phyloP scores from a whole-genome alignment of 1,140 invertebrate species.

The Venustaconcha ellipsiformis region DNA sequence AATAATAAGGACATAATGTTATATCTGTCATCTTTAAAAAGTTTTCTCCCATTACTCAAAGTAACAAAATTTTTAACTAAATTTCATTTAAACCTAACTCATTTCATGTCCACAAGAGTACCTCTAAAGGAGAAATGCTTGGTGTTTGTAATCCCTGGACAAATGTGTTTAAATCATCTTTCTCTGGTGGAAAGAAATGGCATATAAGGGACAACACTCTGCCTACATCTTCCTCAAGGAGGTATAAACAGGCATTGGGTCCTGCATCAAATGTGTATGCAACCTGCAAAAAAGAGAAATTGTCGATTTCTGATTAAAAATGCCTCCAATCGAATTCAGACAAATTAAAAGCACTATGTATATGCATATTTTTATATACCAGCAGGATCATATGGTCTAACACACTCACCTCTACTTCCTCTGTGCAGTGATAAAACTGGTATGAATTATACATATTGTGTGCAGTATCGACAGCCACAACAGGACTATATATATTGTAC shows the following conservation, averaged over 20 bases:
- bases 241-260: constrained; percentile 93
- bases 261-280: constrained; percentile 99
- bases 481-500: no score
- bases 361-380: no score
- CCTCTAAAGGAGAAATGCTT: constrained; percentile 6
- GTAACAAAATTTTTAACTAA: not conserved
- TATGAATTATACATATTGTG: no score
- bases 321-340: not conserved
- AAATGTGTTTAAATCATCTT: constrained; percentile 7
- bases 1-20: not conserved
- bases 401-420: no score
- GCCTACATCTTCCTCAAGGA: constrained; percentile 82
- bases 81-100: not conserved
- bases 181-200: constrained; percentile 78
- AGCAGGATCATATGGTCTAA: no score
- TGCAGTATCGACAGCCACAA: no score
- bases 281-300: constrained; percentile 73
- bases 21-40: not conserved
- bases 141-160: constrained; percentile 22
- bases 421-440: no score
- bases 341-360: not conserved
- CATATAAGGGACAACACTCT: constrained; percentile 72
- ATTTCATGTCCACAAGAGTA: not conserved
- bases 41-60: not conserved
- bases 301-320: no score